phyloP scores from a whole-genome alignment of 92 coral and sea anemone genomes.

The Phenganax marumi region DNA sequence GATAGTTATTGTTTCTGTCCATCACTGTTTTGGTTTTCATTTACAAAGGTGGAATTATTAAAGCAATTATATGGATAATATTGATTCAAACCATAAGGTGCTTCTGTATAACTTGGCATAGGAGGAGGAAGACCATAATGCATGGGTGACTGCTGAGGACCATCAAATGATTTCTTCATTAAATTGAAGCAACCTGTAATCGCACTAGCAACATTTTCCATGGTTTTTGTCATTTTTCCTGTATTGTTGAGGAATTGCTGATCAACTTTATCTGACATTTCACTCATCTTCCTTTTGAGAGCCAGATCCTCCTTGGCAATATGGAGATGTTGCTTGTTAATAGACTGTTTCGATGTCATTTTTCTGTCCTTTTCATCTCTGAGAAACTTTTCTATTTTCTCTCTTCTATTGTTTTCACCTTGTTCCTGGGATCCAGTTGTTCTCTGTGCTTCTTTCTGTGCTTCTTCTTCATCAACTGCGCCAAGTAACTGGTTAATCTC shows the following conservation, averaged over 20 bases:
- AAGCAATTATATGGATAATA: background rate
- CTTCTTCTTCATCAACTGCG: background rate
- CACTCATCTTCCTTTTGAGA: no score
- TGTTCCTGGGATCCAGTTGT: background rate
- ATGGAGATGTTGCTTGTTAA: no score
- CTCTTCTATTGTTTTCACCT: conserved; percentile 2
- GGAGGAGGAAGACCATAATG: background rate
- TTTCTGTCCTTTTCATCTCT: conserved; percentile 10
- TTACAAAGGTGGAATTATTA: background rate
- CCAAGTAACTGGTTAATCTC: conserved; percentile 18
- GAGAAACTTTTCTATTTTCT: background rate
- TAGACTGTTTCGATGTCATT: background rate
- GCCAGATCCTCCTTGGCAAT: no score
- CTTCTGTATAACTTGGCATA: background rate
- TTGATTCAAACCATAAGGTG: background rate
- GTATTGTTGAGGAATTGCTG: conserved; percentile 29
- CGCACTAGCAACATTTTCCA: conserved; percentile 17
- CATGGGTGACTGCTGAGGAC: background rate
- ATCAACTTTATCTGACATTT: background rate
- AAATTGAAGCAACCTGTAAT: conserved; percentile 26
- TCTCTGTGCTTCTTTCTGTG: background rate
- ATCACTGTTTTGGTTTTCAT: no score
- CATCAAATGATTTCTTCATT: background rate
- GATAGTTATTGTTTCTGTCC: no score
- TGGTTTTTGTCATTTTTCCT: conserved; percentile 6